These are phyloP conservation scores for Drosophila meridionalis DNA, from an alignment of 2,888 invertebrate genomes.

Conservation along the genomic window DNA sequence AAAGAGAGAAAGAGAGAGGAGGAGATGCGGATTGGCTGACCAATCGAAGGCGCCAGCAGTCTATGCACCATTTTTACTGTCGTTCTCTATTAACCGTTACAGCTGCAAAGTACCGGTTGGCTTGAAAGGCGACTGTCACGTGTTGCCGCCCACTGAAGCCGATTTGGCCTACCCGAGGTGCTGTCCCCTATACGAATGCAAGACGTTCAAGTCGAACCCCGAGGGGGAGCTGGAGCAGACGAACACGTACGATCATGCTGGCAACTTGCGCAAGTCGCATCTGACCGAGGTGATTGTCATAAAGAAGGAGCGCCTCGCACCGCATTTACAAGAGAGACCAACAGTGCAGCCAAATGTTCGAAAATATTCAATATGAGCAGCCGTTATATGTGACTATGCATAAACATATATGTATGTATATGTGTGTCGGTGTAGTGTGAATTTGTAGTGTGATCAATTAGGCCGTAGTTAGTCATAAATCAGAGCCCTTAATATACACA, in stretches of 20 bases:
- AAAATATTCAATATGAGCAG: constrained; percentile 48
- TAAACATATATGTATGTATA: neutral
- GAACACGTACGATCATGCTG: constrained; percentile 81
- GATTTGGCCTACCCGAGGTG: constrained; percentile 81
- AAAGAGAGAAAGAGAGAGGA: neutral
- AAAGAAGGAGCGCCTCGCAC: constrained; percentile 21
- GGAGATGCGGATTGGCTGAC: neutral
- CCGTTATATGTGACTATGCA: neutral
- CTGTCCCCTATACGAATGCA: constrained; percentile 82
- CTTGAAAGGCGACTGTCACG: constrained; percentile 73
- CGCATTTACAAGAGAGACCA: constrained; percentile 6
- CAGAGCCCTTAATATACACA: neutral
- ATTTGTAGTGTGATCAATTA: constrained; percentile 42
- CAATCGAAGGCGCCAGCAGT: neutral
- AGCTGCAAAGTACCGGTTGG: constrained; percentile 79
- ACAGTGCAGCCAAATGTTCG: constrained; percentile 39
- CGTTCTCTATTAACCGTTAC: constrained; percentile 5
- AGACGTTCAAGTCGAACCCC: constrained; percentile 60
- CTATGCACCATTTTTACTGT: neutral
- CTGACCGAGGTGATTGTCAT: constrained; percentile 74
- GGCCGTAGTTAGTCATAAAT: constrained; percentile 30
- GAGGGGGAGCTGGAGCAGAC: constrained; percentile 71
- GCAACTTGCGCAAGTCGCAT: constrained; percentile 71
- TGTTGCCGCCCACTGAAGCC: constrained; percentile 65
- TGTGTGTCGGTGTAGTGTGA: neutral